Evolutionary conservation across 2,888 invertebrate species (phyloP), one percentile per base, ranked within the genome.

Genomic region (Chalcosyrphus nemorum): DNA sequence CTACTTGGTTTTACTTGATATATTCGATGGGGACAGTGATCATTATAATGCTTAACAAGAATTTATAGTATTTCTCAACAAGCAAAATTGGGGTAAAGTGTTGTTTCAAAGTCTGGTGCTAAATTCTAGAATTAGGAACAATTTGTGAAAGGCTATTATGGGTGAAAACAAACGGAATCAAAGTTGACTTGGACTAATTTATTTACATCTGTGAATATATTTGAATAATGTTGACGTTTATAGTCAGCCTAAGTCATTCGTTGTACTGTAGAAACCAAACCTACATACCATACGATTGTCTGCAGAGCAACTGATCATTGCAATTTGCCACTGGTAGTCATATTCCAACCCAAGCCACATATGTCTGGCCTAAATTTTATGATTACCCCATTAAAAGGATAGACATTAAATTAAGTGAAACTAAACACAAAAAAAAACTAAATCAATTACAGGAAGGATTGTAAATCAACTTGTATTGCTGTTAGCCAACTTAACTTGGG

Each of bases 1-100:
- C 77, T 71, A 63, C 54, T 71, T 56, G 47, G n/a, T 71, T 52
- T 29, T 32, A 17, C 5, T 11, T 27, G 43, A 21, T 11, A 29
- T n/a, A 43, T 29, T 29, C 6, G 68, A 21, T 32, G 45, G 17
- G 5, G 35, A 66, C 15, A 27, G 11, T 38, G 13, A 65, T 24
- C 15, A 38, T 52, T 52, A 5, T 50, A 27, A n/a, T 52, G 27
- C 15, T 2, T 52, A 57, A 21, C 13, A 50, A 27, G 27, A 57
- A 57, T 38, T 35, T 2, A 7, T 19, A 32, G 7, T 17, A 54
- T 9, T 27, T 11, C 24, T 2, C 13, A 50, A 24, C 5, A n/a
- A n/a, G 5, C 5, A 35, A 2, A 35, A 35, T 11, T 35, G 35
- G n/a, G 35, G 35, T 3, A 35, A 1, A n/a, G 11, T 32, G 32